These are phyloP conservation scores for Champsocephalus esox DNA, from an alignment of 2,797 vertebrate genomes.

Conservation along the genomic window DNA sequence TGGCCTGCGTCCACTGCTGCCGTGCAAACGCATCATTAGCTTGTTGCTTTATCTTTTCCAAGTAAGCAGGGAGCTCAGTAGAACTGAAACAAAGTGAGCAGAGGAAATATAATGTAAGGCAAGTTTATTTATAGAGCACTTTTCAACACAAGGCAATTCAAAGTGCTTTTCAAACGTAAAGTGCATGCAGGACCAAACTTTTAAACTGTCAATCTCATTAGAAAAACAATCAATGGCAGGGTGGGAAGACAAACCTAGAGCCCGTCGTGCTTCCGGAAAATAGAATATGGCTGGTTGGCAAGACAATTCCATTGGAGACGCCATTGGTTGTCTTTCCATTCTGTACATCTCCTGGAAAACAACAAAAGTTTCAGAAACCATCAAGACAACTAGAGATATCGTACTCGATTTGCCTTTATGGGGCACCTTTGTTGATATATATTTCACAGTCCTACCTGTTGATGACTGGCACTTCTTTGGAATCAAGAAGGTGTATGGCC, in stretches of 20 bases:
- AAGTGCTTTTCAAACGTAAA: not conserved
- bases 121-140: no score
- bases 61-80: constrained; percentile 90
- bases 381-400: not conserved
- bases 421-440: not conserved
- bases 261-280: constrained; percentile 83
- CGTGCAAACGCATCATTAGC: constrained; percentile 97
- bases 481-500: constrained; percentile 95
- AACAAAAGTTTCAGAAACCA: constrained; percentile 31
- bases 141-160: no score
- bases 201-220: not conserved
- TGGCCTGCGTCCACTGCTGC: constrained; percentile 98
- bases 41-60: constrained; percentile 96
- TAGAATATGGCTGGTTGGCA: constrained; percentile 91
- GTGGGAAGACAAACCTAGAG: constrained; percentile 79
- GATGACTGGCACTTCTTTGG: constrained; percentile 93
- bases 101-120: not conserved
- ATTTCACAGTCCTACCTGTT: constrained; percentile 81
- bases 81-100: constrained; percentile 69
- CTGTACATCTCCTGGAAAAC: constrained; percentile 87
- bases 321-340: constrained; percentile 95
- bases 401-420: not conserved
- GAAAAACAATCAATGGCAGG: not conserved
- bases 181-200: not conserved
- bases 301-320: constrained; percentile 91